Conservation (phyloP, 2,888 invertebrate genomes). For the Anticlea derivata region DNA sequence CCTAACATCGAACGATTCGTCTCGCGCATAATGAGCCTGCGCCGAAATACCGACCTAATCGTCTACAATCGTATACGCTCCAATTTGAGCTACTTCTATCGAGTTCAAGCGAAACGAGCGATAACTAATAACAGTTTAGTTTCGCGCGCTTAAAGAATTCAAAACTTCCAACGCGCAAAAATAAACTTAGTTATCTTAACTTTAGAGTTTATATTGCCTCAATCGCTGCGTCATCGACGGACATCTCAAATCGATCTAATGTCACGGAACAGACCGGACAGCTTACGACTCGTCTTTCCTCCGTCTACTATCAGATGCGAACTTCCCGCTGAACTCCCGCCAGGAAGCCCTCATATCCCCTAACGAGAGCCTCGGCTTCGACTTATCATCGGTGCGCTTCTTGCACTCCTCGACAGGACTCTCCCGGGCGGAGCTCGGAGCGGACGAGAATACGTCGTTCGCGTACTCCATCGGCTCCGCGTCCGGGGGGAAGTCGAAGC, state of each 20-base stretch:
- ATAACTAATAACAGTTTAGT: not conserved
- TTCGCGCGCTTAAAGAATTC: not conserved
- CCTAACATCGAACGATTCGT: slow-evolving; percentile 15
- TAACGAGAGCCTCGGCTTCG: slow-evolving; percentile 44
- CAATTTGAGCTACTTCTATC: slow-evolving; percentile 11
- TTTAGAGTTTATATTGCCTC: too few species aligned
- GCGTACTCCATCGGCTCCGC: slow-evolving; percentile 15
- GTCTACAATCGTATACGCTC: slow-evolving; percentile 25
- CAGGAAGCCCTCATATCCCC: slow-evolving; percentile 60
- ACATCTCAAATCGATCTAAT: not conserved
- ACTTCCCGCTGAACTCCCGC: slow-evolving; percentile 59
- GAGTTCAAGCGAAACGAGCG: not conserved
- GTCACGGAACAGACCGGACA: too few species aligned
- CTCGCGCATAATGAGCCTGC: slow-evolving; percentile 12
- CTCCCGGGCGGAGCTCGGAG: slow-evolving; percentile 11
- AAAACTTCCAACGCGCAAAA: too few species aligned
- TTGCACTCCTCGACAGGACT: slow-evolving; percentile 20
- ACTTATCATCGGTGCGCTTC: slow-evolving; percentile 26
- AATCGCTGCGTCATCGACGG: too few species aligned
- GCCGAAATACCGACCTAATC: slow-evolving; percentile 5
- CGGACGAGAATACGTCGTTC: slow-evolving; percentile 11
- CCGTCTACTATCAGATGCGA: slow-evolving; percentile 48
- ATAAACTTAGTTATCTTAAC: too few species aligned
- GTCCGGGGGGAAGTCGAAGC: not conserved
- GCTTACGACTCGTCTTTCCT: slow-evolving; percentile 40